These are phyloP conservation scores for Helicoverpa zea DNA, from an alignment of 1,140 invertebrate species.

Conservation along the genomic window DNA sequence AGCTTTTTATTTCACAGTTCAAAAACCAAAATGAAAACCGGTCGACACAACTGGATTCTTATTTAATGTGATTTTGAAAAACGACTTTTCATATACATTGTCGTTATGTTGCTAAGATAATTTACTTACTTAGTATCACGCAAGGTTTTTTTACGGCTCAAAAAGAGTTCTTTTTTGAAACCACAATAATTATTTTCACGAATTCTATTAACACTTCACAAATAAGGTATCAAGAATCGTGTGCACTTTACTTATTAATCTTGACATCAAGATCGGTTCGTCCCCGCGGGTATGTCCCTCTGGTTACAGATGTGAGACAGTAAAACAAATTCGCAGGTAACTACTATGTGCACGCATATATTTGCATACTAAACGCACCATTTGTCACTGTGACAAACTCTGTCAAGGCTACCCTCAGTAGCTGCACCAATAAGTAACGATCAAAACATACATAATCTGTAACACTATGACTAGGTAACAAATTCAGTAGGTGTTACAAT, in stretches of 20 bases:
- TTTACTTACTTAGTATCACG: background rate
- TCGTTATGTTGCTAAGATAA: background rate
- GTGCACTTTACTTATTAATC: constrained; percentile 21
- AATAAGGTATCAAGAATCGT: constrained; percentile 19
- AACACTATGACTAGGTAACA: background rate
- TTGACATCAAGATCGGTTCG: constrained; percentile 10
- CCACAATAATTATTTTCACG: background rate
- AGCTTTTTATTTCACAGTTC: background rate
- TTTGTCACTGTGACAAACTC: background rate
- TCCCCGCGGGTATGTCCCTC: constrained; percentile 32
- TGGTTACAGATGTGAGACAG: constrained; percentile 13
- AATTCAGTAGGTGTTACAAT: background rate
- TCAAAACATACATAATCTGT: background rate
- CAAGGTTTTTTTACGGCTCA: background rate
- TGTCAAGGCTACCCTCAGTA: constrained; percentile 10
- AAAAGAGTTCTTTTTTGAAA: background rate
- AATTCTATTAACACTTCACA: background rate
- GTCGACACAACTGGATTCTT: background rate
- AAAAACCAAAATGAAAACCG: background rate
- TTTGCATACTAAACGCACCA: constrained; percentile 28
- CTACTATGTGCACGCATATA: constrained; percentile 30
- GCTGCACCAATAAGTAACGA: constrained; percentile 5
- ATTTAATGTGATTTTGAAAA: background rate
- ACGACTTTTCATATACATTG: background rate
- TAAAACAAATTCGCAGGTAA: constrained; percentile 29